phyloP scores from a whole-genome alignment of 2,113 vertebrate genomes.

The Numenius arquata region DNA sequence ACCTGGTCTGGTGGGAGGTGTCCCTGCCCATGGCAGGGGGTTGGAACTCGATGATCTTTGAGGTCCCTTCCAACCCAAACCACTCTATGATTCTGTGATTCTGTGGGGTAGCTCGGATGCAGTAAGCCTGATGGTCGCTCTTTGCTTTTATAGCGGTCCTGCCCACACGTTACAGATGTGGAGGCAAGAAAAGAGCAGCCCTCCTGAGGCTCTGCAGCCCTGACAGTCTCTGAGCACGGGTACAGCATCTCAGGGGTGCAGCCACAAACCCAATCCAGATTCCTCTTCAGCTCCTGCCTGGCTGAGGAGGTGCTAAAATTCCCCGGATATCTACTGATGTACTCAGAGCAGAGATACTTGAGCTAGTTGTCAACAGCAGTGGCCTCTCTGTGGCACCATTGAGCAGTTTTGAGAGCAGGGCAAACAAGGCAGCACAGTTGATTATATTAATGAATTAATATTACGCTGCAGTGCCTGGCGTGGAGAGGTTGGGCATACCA shows the following conservation, averaged over 20 bases:
- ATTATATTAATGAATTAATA: not conserved
- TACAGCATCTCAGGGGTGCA: not conserved
- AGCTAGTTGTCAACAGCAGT: not conserved
- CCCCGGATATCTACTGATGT: not conserved
- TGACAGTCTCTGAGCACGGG: not conserved
- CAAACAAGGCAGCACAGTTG: not conserved
- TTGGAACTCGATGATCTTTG: too few species aligned
- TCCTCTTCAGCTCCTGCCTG: not conserved
- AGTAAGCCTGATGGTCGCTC: not conserved
- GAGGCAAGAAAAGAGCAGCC: not conserved
- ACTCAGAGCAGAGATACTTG: not conserved
- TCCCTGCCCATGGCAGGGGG: too few species aligned
- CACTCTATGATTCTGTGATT: too few species aligned
- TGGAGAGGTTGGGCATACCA: not conserved
- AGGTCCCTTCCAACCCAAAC: too few species aligned
- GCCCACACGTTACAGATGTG: not conserved
- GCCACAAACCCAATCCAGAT: not conserved
- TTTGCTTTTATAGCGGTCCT: not conserved
- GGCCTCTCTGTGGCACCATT: not conserved
- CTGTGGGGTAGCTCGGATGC: not conserved
- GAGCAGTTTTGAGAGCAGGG: not conserved
- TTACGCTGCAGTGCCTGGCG: accelerated
- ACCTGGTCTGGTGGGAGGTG: too few species aligned
- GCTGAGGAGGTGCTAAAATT: not conserved
- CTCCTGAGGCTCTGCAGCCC: not conserved